Conservation (phyloP, 2,888 invertebrate species). For the Eurytoma californica region DNA sequence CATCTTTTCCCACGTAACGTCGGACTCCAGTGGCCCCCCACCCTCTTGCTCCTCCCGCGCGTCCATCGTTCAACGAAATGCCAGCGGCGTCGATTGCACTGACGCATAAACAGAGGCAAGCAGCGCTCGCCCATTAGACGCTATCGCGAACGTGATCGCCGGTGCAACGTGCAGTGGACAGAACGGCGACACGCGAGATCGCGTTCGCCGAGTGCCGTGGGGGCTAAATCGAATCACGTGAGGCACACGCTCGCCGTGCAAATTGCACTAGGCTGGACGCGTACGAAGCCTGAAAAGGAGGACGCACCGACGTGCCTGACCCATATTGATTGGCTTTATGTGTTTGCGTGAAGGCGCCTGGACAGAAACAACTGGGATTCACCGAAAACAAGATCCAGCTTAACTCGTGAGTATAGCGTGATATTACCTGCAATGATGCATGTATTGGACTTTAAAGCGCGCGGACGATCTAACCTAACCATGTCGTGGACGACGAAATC, state of each 20-base stretch:
- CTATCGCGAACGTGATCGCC: too few species aligned
- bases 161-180: too few species aligned
- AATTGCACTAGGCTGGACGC: slow-evolving; percentile 27
- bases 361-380: not conserved
- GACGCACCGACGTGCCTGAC: slow-evolving; percentile 2
- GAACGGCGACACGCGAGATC: too few species aligned
- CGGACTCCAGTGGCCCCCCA: not conserved
- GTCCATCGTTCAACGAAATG: not conserved
- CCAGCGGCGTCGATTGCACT: too few species aligned
- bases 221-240: not conserved
- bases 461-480: slow-evolving; percentile 33
- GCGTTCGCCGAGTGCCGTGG: too few species aligned
- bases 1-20: not conserved
- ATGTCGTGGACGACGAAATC: not conserved
- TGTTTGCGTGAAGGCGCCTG: not conserved
- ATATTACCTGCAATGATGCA: not conserved
- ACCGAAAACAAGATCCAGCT: not conserved
- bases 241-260: not conserved
- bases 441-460: not conserved
- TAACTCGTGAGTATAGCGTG: not conserved
- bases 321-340: slow-evolving; percentile 18
- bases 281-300: not conserved
- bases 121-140: too few species aligned
- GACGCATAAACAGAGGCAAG: too few species aligned
- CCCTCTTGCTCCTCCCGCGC: not conserved